Base-by-base conservation (phyloP, 2,888 invertebrate genomes). In the Ophion slaviceki region DNA sequence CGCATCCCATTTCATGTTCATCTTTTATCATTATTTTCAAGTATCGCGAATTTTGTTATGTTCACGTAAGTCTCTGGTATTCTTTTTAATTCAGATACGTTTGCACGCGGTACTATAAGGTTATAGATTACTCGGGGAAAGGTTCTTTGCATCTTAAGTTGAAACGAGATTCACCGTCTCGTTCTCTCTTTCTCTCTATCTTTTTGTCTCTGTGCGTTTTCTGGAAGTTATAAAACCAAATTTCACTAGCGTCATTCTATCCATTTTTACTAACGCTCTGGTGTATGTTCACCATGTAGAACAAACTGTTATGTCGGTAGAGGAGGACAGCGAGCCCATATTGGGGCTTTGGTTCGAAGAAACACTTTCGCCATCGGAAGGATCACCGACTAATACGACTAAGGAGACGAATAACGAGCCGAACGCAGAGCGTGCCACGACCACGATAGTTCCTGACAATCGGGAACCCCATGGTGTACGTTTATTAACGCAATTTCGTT, bases 331-430 rank as follows among this genome's bases (percentile, higher is more conserved):
- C 93, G 98, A 98, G 94, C 97, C 98, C 6, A 96, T 98, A 85
- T 95, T 98, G 89, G 99, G 99, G 0, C 96, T 98, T 88, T 99
- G 98, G 98, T 98, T 99, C 94, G 98, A 99, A 93, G 98, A 98
- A 92, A 98, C 98, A 0, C 95, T 99, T 14, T 97, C 98, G 36
- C 98, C 98, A 1, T 96, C 97, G 0, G 97, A 97, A 85, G 92
- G 92, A 70, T 91, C 92, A 88, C 95, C 95, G 11, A 94, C 95
- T 0, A 97, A 96, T 88, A 95, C 95, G 61, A 95, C 95, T 75
- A 95, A 94, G 89, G 95, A 95, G 8, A 94, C 94, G 32, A 93
- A 93, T 45, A 95, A 95, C 87, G 94, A 94, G 79, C 91, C 94
- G 5, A 95, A 95, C 88, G 92, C 94, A 89, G 94, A 95, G 92